Conservation (phyloP, 2,797 vertebrate genomes). For the Emys orbicularis region DNA sequence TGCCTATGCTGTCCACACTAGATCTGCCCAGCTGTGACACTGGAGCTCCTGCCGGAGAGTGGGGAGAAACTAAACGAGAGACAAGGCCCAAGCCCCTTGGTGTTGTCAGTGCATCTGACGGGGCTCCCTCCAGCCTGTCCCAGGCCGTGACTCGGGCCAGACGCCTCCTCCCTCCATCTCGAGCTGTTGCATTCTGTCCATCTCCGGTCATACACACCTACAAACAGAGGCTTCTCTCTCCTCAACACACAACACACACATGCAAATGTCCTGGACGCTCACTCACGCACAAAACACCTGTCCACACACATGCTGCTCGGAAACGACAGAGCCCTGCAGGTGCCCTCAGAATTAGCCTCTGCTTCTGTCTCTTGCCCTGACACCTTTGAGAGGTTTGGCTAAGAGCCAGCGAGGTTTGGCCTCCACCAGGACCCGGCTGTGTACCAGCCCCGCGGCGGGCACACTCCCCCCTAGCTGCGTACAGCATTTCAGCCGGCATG, state of each 20-base stretch:
- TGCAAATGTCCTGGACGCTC: neutral
- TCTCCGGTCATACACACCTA: too few species aligned
- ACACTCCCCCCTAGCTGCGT: too few species aligned
- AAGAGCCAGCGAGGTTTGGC: neutral
- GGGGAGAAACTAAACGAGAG: neutral
- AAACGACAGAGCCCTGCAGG: accelerated
- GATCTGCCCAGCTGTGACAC: neutral
- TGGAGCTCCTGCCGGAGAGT: neutral
- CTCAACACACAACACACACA: neutral
- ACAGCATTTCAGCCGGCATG: neutral
- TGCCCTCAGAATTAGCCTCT: neutral
- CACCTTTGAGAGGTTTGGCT: neutral
- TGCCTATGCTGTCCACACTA: too few species aligned
- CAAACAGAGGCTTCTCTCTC: neutral
- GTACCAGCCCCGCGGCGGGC: too few species aligned
- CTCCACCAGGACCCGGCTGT: neutral
- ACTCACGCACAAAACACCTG: too few species aligned
- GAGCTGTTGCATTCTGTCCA: neutral
- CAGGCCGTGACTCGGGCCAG: neutral
- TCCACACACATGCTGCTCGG: neutral
- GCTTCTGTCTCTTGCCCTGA: neutral
- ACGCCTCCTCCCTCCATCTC: neutral
- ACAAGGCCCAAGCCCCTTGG: neutral
- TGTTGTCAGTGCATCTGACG: neutral
- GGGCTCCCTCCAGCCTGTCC: neutral